Evolutionary conservation across 2,113 vertebrate genomes (phyloP).

Genomic region (Anarhynchus alexandrinus): DNA sequence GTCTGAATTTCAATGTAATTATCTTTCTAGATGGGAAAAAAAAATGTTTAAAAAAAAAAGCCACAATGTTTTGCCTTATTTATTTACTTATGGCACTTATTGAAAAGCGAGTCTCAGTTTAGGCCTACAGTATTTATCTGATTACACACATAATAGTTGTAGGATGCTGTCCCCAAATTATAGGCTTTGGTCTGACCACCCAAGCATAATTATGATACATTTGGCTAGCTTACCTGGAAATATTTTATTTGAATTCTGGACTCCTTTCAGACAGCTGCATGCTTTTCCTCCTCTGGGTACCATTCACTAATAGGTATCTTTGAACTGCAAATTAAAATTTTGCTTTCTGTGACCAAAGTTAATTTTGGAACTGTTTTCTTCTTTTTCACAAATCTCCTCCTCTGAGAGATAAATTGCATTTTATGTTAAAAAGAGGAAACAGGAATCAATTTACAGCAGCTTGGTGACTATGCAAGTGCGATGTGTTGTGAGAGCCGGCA

Average conservation of each 20-base stretch:
- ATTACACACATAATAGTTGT: neutral
- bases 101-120: neutral
- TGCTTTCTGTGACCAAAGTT: neutral
- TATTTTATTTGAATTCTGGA: neutral
- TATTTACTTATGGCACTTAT: neutral
- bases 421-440: neutral
- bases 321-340: conserved; percentile 29
- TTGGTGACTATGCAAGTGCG: neutral
- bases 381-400: neutral
- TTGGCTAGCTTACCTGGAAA: conserved; percentile 37
- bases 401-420: neutral
- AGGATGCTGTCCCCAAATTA: neutral
- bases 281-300: neutral
- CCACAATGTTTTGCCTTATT: neutral
- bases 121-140: neutral
- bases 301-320: neutral
- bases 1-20: neutral
- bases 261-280: neutral
- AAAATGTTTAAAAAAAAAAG: neutral
- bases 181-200: neutral
- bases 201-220: neutral
- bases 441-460: neutral
- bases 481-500: neutral
- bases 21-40: neutral
- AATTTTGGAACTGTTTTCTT: neutral